phyloP scores from a whole-genome alignment of 2,888 invertebrate species.

The Eupithecia subumbrata region DNA sequence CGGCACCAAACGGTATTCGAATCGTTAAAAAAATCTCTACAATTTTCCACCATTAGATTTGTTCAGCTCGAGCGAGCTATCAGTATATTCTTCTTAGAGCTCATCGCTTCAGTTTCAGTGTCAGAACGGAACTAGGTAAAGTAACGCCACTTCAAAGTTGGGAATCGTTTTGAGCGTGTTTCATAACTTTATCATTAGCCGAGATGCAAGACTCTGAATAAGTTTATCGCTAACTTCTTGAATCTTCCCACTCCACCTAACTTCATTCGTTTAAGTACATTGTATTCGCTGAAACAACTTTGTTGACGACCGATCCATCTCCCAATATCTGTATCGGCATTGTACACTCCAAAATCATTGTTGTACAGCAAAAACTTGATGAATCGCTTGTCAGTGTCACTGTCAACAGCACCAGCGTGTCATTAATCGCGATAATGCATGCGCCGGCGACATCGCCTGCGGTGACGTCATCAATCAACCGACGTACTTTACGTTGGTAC shows the following conservation, averaged over 20 bases:
- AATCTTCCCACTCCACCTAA: background rate
- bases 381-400: conserved; percentile 31
- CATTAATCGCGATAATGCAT: conserved; percentile 41
- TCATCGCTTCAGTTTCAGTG: background rate
- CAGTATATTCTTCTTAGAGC: background rate
- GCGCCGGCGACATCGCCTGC: conserved; percentile 33
- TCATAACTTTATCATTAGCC: conserved; percentile 22
- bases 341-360: conserved; percentile 25
- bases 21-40: too few species aligned
- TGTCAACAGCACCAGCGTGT: conserved; percentile 31
- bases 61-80: background rate
- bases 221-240: background rate
- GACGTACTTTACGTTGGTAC: conserved; percentile 1
- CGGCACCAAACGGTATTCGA: too few species aligned
- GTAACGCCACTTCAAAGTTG: background rate
- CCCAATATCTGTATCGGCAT: conserved; percentile 16
- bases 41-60: background rate
- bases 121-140: background rate
- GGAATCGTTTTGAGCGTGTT: conserved; percentile 16
- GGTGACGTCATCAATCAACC: conserved; percentile 36
- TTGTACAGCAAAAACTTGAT: conserved; percentile 38
- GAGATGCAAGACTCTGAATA: conserved; percentile 2
- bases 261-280: background rate
- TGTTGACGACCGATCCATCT: conserved; percentile 11
- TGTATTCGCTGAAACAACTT: background rate